Evolutionary conservation across 2,888 invertebrate genomes (phyloP), one percentile per base, ranked within the genome.

Genomic region (Trachelus troglodyta): DNA sequence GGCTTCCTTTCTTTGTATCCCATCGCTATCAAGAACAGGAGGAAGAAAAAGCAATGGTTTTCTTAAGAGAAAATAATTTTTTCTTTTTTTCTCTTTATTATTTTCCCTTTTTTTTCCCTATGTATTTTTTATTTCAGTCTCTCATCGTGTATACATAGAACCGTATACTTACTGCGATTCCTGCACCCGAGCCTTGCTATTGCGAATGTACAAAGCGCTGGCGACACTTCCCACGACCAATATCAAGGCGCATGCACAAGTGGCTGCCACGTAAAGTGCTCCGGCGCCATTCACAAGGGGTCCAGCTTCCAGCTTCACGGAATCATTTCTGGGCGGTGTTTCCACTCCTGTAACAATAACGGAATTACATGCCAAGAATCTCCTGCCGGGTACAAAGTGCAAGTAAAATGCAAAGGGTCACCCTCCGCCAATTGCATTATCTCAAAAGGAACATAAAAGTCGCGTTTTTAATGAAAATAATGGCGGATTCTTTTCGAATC

Each of bases 231-330:
- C 94, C 30, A 96, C 93, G 78, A 94, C 90, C 33, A 94, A 93
- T 75, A 95, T 92, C 75, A 96, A 93, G 23, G 95, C 96, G 77
- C 96, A 95, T 0, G 96, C 96, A 91, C 96, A 96, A 69, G 96
- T 97, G 0, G 96, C 96, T 0, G 96, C 97, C 4, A 97, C 95
- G 88, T 97, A 95, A 80, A 96, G 92, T 1, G 95, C 95, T 1
- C 95, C 95, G 34, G 95, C 94, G 30, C 95, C 93, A 37, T 94
- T 94, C 37, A 93, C 93, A 37, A 94, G 91, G 1, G 94, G 94
- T 81, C 95, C 96, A 6, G 95, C 95, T 73, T 95, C 95, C 76
- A 96, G 90, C 9, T 94, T 93, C n/a, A 95, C 93, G 0, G 96
- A 95, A 85, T 96, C 96, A 89, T 96, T 96, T 88, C 94, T 94